Percentiles rank a stretch among this genome's conserved stretches.
Evolutionary conservation across 2,797 vertebrate genomes (phyloP).

Genomic region (Kryptopterus vitreolus): DNA sequence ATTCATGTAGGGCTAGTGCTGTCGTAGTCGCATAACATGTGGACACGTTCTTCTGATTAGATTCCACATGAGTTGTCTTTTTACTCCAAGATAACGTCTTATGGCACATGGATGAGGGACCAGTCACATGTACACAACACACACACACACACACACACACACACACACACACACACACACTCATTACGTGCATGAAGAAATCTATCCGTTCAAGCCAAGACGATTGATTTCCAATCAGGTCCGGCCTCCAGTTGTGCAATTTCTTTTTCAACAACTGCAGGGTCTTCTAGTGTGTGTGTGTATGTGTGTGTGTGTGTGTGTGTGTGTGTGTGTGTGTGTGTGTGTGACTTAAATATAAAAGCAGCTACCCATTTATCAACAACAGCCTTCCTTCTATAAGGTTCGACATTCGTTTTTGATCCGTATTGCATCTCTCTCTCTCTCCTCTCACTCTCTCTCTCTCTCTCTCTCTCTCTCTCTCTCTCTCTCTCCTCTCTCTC

Average conservation of each 20-base stretch:
- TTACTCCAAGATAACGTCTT: not conserved
- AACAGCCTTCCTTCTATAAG: conserved; percentile 15
- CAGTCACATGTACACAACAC: not conserved
- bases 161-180: not conserved
- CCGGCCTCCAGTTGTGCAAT: not conserved
- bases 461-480: conserved; percentile 2
- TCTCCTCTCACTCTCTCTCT: not conserved
- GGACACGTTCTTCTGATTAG: conserved; percentile 21
- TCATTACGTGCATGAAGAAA: conserved; percentile 17
- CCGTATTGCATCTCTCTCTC: conserved; percentile 30
- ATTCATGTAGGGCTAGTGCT: not conserved
- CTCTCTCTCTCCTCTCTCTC: not conserved
- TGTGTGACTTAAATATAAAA: not conserved
- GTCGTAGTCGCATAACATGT: too few relatives aligned
- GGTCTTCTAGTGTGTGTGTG: not conserved
- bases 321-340: conserved; percentile 2
- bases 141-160: not conserved
- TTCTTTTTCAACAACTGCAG: conserved; percentile 5
- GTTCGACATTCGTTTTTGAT: conserved; percentile 47
- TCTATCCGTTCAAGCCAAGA: conserved; percentile 17
- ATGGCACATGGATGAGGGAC: not conserved
- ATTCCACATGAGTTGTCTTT: not conserved
- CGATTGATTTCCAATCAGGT: conserved; percentile 35
- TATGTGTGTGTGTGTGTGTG: not conserved
- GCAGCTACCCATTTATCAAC: conserved; percentile 16